Evolutionary conservation across 2,888 invertebrate genomes (phyloP).

Genomic region (Drosophila greeni): DNA sequence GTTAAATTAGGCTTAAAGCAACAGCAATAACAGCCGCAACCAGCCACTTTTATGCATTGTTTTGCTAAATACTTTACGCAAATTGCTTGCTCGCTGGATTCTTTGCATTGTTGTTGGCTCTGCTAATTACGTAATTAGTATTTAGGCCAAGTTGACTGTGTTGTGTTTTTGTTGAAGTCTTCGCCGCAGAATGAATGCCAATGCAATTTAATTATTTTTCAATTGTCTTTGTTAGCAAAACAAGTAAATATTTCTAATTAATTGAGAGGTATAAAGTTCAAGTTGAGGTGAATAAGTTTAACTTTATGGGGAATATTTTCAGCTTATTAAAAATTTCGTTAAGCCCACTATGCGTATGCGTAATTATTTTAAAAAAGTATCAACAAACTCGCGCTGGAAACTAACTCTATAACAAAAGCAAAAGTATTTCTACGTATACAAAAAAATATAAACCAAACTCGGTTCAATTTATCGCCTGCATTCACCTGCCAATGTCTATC

Average conservation of each 20-base stretch:
- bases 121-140: constrained; percentile 64
- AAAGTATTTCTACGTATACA: background rate
- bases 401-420: background rate
- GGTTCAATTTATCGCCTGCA: background rate
- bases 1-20: constrained; percentile 68
- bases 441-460: background rate
- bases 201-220: constrained; percentile 11
- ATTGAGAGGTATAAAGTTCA: background rate
- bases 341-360: background rate
- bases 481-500: background rate
- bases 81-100: constrained; percentile 38
- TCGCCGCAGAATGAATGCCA: background rate
- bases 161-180: background rate
- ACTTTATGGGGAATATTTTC: background rate
- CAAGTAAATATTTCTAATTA: background rate
- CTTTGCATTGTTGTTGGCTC: constrained; percentile 39
- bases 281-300: background rate
- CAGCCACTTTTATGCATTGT: constrained; percentile 43
- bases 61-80: constrained; percentile 57
- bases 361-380: background rate
- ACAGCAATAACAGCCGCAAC: constrained; percentile 35
- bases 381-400: too few species aligned
- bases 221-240: background rate
- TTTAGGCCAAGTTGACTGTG: constrained; percentile 10
- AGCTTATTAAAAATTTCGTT: background rate